Evolutionary conservation across 2,113 vertebrate species (phyloP), one percentile per base, ranked within the genome.

Genomic region (Paralichthys olivaceus): DNA sequence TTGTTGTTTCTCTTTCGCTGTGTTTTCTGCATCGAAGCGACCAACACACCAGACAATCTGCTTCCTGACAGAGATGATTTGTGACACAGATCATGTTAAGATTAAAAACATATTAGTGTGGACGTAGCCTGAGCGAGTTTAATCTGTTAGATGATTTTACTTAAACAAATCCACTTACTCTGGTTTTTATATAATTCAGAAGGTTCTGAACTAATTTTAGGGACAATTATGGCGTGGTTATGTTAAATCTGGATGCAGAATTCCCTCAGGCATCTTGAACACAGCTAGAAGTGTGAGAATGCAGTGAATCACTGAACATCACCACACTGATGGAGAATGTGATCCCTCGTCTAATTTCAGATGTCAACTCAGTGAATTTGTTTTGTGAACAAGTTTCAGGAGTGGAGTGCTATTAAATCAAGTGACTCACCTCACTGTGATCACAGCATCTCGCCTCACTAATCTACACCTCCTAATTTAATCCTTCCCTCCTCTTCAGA

Each of bases 371-470:
- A 9, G 28, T 37, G 23, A 26, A 74, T 34, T 40, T 68, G 47
- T 25, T 53, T 14, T 43, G 23, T 53, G 79, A 72, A 60, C 15
- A 20, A 53, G 28, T 25, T 70, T 66, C 22, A 53, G 22, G 45
- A 37, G 53, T 59, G 58, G 19, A 54, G 4, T 49, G 56, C 29
- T 45, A 58, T 71, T 62, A 63, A 68, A 58, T 74, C 53, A 60
- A 73, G 28, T 58, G 59, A 65, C 47, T 77, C 59, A 69, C 51
- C 64, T 69, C 57, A 19, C 26, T 64, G 40, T 72, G 63, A 77
- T 72, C 55, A 29, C 49, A 51, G 64, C 55, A 34, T 61, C 55
- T 49, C 62, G 37, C 71, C 55, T 58, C 71, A 34, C 56, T 58
- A 43, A 72, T 58, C 40, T 62, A 29, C 62, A 26, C 26, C 56